phyloP scores from a whole-genome alignment of 2,797 vertebrate genomes.

The Amazonetta brasiliensis region DNA sequence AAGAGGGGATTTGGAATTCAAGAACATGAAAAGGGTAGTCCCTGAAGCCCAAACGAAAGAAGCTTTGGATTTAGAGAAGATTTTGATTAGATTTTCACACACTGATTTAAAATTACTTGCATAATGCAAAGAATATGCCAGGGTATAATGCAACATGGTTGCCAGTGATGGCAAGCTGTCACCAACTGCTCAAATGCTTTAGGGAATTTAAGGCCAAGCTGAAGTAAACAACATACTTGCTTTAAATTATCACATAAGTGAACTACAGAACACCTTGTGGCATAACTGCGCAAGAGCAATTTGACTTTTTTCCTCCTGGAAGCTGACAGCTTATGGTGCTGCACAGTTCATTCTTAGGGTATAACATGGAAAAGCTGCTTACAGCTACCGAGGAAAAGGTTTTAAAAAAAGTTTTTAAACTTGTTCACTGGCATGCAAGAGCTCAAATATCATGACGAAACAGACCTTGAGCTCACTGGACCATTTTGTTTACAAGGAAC shows the following conservation, averaged over 20 bases:
- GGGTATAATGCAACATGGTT: background rate
- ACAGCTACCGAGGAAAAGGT: background rate
- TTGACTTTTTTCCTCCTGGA: background rate
- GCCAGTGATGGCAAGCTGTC: background rate
- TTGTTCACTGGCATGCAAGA: background rate
- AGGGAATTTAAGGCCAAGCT: background rate
- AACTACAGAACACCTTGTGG: background rate
- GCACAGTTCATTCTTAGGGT: background rate
- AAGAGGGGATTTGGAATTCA: conserved; percentile 8
- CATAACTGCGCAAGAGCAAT: background rate
- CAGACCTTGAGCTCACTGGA: background rate
- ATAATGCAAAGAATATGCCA: conserved; percentile 1
- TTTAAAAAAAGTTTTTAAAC: background rate
- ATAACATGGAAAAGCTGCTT: background rate
- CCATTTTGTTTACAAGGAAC: background rate
- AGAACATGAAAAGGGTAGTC: conserved; percentile 5
- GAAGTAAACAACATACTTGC: background rate
- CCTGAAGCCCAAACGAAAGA: conserved; percentile 34
- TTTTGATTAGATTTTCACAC: conserved; percentile 30
- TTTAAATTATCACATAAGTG: background rate
- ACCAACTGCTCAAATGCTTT: background rate
- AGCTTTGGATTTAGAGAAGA: conserved; percentile 27
- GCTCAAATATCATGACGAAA: background rate
- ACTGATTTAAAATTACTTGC: conserved; percentile 17
- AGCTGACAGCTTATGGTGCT: background rate